Evolutionary conservation across 23 tunicate species (phyloP), one percentile per base, ranked within the genome.

Genomic region (Aplidium turbinatum): DNA sequence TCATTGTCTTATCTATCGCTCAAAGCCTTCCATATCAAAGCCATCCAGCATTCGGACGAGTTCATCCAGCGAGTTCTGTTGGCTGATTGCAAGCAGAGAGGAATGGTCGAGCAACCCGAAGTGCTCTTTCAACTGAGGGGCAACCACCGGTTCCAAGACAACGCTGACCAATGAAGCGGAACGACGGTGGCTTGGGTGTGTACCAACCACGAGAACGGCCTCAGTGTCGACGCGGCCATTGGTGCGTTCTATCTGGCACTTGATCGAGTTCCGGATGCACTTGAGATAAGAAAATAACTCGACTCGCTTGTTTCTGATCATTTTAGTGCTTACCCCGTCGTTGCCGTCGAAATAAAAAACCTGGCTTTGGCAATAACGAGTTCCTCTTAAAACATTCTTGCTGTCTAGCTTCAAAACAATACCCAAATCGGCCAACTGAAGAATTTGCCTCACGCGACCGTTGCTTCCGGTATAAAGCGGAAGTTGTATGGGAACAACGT

Each of bases 1-100:
- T n/a, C n/a, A n/a, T n/a, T n/a, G n/a, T n/a, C n/a, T n/a, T n/a
- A n/a, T n/a, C n/a, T n/a, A n/a, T n/a, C n/a, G n/a, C n/a, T n/a
- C n/a, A n/a, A n/a, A n/a, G n/a, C n/a, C n/a, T n/a, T n/a, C n/a
- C 48, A 65, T 47, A 58, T 70, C 76, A 47, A 47, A 70, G 7
- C 35, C 76, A 30, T 70, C 76, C 34, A 70, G 58, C 76, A 70
- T 70, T 24, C 76, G 76, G 26, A 70, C 28, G 21, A 70, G 57
- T 47, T 70, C 76, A 13, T 70, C 76, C 27, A 70, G 58, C 4
- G 76, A 70, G 3, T 58, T 70, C 26, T 70, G 58, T 19, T 70
- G 58, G 76, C 76, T 70, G 19, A 70, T 70, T 3, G 76, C 76
- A 4, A 70, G 58, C 57, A 70, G 58, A 3, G 76, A 70, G 13